Evolutionary conservation across 2,113 vertebrate species (phyloP), one percentile per base, ranked within the genome.

Genomic region (human): DNA sequence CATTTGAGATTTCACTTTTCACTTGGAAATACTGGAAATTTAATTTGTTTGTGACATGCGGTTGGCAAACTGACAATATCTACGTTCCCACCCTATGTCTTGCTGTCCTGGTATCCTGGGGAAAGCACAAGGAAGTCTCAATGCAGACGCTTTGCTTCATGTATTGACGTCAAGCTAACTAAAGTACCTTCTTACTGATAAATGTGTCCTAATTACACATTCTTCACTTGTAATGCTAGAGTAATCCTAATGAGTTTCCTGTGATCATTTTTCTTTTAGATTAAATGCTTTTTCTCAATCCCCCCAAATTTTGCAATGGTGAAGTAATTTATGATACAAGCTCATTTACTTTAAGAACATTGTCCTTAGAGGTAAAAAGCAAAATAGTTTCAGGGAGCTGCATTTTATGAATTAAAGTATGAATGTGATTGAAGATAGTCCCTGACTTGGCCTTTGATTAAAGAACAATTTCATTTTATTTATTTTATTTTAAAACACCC

Each of bases 171-270:
- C 87, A 89, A 32, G 82, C 76, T 89, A 88, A 70, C 96, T 97
- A 95, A 97, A 98, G 97, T 89, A 97, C 70, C 84, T 75, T 61
- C 84, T 91, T 95, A 92, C 97, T 98, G 98, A 98, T 96, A 97
- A 98, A 98, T 96, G 96, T 97, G 50, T 91, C 90, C 89, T 89
- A 57, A 95, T 98, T 98, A 92, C 97, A 32, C 96, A 94, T 97
- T 97, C 87, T 84, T 98, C 32, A 95, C 96, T 92, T 93, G 10
- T 97, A 98, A 59, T 70, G 85, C 94, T 98, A 89, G 89, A 94
- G 87, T 98, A 96, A 98, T 98, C 45, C 84, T 97, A 96, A 98
- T 91, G 93, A 75, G 0, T 92, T 97, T 97, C 84, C 93, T 35
- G 0, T 45, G 52, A 94, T 96, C 94, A 94, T 78, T 9, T 98